phyloP scores from a whole-genome alignment of 2,797 vertebrate species.

The Esox lucius region DNA sequence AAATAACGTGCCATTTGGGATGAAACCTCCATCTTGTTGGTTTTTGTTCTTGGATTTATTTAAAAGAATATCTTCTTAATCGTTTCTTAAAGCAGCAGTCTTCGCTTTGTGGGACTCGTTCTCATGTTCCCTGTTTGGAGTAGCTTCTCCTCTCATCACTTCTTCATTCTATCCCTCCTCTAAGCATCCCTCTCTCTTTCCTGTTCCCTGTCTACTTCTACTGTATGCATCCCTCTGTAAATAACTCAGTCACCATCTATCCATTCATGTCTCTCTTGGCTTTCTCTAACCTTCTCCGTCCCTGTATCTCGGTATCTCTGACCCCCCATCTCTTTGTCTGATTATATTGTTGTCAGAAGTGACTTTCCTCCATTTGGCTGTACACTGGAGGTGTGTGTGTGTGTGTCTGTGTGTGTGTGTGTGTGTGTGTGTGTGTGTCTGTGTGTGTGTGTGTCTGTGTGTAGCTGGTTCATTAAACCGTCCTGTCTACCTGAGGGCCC shows the following conservation, averaged over 20 bases:
- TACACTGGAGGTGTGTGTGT: neutral
- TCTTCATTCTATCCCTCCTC: neutral
- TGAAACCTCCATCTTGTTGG: neutral
- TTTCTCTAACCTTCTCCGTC: neutral
- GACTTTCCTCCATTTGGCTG: conserved; percentile 15
- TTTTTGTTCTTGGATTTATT: conserved; percentile 13
- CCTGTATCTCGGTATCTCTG: neutral
- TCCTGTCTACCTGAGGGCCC: conserved; percentile 30
- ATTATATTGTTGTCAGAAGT: conserved; percentile 27
- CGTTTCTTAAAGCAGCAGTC: conserved; percentile 13
- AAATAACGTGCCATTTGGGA: neutral
- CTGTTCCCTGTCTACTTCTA: too few relatives aligned
- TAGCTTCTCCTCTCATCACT: neutral
- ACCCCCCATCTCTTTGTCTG: neutral
- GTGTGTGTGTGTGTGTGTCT: neutral
- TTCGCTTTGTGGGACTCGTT: conserved; percentile 21
- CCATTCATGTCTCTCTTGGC: neutral
- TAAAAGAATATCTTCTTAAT: conserved; percentile 29
- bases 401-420: neutral
- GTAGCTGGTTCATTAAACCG: conserved; percentile 26
- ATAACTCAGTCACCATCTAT: too few relatives aligned
- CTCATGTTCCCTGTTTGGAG: conserved; percentile 14
- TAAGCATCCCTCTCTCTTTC: neutral
- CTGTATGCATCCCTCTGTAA: conserved; percentile 8
- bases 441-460: neutral